Percentiles rank a stretch among this genome's conserved stretches.
phyloP scores from a whole-genome alignment of 2,113 vertebrate species.

The Neofelis nebulosa region DNA sequence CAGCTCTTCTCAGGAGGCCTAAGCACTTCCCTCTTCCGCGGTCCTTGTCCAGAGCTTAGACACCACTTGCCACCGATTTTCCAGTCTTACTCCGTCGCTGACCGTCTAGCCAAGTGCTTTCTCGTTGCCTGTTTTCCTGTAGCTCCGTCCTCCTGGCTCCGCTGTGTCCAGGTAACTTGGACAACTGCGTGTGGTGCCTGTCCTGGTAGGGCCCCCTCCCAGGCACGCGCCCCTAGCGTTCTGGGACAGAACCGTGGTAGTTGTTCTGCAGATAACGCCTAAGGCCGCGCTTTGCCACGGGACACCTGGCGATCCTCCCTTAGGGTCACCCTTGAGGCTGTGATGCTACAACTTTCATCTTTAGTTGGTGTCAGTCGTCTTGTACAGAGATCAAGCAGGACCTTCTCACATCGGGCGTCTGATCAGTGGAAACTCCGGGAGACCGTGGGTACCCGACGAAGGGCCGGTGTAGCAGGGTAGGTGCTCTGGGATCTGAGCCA shows the following conservation, averaged over 20 bases:
- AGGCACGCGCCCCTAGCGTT: no score
- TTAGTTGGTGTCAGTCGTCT: no score
- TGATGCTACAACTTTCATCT: fast-evolving
- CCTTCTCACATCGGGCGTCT: neutral
- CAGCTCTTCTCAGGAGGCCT: neutral
- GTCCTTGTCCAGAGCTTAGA: neutral
- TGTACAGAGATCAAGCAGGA: no score
- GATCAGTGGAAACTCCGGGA: fast-evolving
- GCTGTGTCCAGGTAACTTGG: fast-evolving
- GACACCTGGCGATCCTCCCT: no score
- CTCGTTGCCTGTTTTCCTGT: fast-evolving
- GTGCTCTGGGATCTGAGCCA: no score
- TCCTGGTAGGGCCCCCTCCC: neutral
- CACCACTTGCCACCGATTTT: fast-evolving
- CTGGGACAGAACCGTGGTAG: no score
- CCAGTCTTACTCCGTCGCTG: fast-evolving
- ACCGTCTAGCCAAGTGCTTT: neutral
- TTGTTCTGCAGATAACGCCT: no score
- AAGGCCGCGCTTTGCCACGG: no score
- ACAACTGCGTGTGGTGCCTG: fast-evolving
- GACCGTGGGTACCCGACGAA: fast-evolving
- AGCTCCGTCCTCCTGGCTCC: neutral
- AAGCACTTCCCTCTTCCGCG: fast-evolving
- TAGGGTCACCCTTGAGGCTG: neutral
- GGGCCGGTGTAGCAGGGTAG: no score